Base-by-base conservation (phyloP, 1,140 invertebrate genomes). In the Akabosia matsudoensis region DNA sequence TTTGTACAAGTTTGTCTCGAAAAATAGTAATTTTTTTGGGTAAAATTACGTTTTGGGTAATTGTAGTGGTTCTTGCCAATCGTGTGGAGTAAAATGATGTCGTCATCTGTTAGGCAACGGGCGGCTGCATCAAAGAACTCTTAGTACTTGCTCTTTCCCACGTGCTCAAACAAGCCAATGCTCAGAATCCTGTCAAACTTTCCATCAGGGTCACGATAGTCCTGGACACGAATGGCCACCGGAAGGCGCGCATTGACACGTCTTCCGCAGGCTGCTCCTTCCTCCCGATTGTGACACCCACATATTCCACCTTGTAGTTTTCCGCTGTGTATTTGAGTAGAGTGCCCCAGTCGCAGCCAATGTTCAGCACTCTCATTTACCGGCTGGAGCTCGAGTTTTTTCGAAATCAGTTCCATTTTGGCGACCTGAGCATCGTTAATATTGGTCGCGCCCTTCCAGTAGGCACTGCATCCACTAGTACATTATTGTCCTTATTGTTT, bases 311-410 rank as follows among this genome's bases (percentile, higher is more conserved):
- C 30, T 70, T 16, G 70, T 52, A 74, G 18, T 74, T 74, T 34
- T 76, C 56, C 13, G 75, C 75, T 1, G 70, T 22, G 45, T 76
- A 74, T 24, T 74, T 33, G 26, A n/a, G 52, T n/a, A 76, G 52
- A 1, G 28, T 45, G 28, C 83, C 83, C 82, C 82, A 83, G 13
- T 83, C 82, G 73, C 80, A 83, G 16, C 82, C 82, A 30, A 83
- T 82, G 51, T 83, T 83, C 0, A 83, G 78, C 22, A 83, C 76
- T 18, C 80, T 74, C 70, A 81, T 81, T 3, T n/a, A 70, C 76
- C 0, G 81, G 26, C 52, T 82, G 78, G 10, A 83, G n/a, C 7
- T 81, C 73, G 0, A 83, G 74, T 33, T 74, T 79, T 22, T 80
- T 76, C 34, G 80, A 72, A 0, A 84, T 52, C 24, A 74, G 14